A percentile compares a stretch with the other conserved stretches of the same genome.
These are phyloP conservation scores for Pampus argenteus DNA, from an alignment of 2,797 vertebrate species.

Conservation along the genomic window DNA sequence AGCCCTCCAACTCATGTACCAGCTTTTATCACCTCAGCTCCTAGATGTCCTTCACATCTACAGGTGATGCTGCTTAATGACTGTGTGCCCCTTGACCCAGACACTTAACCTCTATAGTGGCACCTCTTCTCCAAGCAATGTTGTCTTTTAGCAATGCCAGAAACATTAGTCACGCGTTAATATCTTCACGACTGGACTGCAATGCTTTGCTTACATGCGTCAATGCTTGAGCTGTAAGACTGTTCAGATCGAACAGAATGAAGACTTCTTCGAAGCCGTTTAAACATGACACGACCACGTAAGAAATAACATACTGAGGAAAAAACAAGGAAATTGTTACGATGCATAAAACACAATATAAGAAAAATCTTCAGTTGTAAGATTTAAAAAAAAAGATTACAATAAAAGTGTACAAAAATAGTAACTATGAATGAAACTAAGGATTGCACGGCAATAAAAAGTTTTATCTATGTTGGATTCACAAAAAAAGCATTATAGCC, in stretches of 20 bases:
- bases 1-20: not conserved
- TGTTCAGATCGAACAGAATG: no score
- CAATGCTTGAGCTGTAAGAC: no score
- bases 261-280: no score
- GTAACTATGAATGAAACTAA: not conserved
- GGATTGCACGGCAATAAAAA: not conserved
- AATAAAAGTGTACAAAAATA: not conserved
- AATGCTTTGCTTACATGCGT: no score
- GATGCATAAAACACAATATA: not conserved
- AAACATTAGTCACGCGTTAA: no score
- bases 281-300: not conserved
- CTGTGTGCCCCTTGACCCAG: conserved; percentile 36
- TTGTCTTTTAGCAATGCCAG: no score
- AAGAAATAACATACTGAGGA: not conserved
- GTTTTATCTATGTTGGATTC: not conserved
- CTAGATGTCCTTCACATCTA: conserved; percentile 2
- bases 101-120: conserved; percentile 20
- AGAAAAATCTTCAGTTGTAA: not conserved
- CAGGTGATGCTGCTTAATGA: conserved; percentile 26
- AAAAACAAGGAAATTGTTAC: not conserved
- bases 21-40: no score
- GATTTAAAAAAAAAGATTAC: not conserved
- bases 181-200: no score
- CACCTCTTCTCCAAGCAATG: not conserved
- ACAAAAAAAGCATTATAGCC: not conserved